These are phyloP conservation scores for Pagetopsis macropterus DNA, from an alignment of 2,797 vertebrate species.

Conservation along the genomic window DNA sequence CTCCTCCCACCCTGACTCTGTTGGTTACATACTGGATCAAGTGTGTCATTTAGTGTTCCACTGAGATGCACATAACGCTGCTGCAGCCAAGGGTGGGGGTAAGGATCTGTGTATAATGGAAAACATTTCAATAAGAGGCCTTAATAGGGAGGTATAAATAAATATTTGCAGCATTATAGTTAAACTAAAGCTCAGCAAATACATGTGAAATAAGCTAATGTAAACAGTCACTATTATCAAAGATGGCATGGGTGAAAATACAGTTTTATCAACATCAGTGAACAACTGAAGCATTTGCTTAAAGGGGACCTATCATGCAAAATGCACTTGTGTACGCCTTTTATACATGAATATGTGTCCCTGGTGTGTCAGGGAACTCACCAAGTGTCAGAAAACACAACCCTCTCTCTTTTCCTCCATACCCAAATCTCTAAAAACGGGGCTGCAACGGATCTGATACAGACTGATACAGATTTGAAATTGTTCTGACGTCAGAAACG, in stretches of 20 bases:
- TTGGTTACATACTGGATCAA: slow-evolving; percentile 56
- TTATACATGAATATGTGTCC: too few species aligned
- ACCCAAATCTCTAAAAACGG: too few species aligned
- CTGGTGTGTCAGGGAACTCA: too few species aligned
- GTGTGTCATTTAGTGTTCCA: slow-evolving; percentile 47
- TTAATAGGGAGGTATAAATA: neutral
- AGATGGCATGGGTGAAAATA: neutral
- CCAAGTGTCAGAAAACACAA: too few species aligned
- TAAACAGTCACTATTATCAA: neutral
- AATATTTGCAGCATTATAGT: neutral
- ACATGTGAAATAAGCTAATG: neutral
- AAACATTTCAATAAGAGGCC: slow-evolving; percentile 1
- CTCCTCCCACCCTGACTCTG: slow-evolving; percentile 35
- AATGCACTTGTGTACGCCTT: too few species aligned
- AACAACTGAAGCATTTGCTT: neutral
- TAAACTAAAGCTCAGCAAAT: neutral
- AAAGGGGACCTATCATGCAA: too few species aligned
- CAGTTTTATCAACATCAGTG: neutral
- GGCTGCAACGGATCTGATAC: too few species aligned
- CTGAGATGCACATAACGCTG: slow-evolving; percentile 23
- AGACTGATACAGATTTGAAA: too few species aligned
- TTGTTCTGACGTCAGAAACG: too few species aligned
- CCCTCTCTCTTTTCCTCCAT: too few species aligned
- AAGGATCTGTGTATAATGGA: slow-evolving; percentile 20
- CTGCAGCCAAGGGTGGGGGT: slow-evolving; percentile 19